phyloP scores from a whole-genome alignment of 2,888 invertebrate species.

The Tipula unca region DNA sequence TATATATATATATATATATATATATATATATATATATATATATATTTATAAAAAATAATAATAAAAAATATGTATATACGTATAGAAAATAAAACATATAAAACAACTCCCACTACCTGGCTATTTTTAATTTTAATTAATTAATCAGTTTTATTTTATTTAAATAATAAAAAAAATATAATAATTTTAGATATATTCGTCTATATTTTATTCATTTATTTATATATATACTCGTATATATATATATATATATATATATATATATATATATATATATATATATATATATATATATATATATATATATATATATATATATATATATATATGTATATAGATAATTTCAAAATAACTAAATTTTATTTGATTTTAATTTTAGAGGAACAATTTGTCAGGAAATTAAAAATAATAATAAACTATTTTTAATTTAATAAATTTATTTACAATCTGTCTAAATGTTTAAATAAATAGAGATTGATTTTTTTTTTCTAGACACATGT shows the following conservation, averaged over 20 bases:
- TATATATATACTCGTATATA: not conserved
- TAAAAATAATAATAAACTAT: not conserved
- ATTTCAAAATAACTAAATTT: not conserved
- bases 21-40: not conserved
- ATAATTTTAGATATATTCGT: not conserved
- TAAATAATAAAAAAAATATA: not conserved
- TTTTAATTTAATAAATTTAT: not conserved
- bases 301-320: not conserved
- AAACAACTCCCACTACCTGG: not conserved
- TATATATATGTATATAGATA: not conserved
- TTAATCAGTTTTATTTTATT: not conserved
- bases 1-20: too few species aligned
- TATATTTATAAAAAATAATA: not conserved
- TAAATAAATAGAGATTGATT: not conserved
- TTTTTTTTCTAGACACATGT: not conserved
- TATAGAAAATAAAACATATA: not conserved
- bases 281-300: not conserved
- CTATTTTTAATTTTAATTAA: not conserved
- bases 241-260: not conserved
- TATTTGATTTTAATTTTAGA: not conserved
- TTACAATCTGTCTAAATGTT: not conserved
- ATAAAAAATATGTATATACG: not conserved
- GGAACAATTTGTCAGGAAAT: not conserved
- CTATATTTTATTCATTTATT: too few species aligned
- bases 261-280: not conserved